Base-by-base conservation (phyloP, 2,888 invertebrate genomes). In the Hyppa rectilinea region DNA sequence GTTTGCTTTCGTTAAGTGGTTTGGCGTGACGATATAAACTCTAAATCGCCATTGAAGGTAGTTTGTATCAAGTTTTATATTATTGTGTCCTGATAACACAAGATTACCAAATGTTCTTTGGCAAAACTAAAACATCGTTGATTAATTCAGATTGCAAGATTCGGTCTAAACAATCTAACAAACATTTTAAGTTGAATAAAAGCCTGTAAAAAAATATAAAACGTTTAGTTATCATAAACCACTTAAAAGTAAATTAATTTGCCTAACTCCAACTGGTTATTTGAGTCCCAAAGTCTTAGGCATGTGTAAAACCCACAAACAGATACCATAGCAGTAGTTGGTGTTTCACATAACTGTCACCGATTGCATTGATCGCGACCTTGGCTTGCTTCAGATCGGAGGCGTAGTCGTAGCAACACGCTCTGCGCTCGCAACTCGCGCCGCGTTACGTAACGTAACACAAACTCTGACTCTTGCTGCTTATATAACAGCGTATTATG, bases 401-500 rank as follows among this genome's bases (percentile, higher is more conserved):
- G 20, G 12, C 26, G 56, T 4, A 80, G 75, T 60, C 75, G 78
- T 64, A 75, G 81, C 73, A 74, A 75, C 71, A 76, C 87, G 87
- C 87, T 80, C 40, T 29, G 77, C 87, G 88, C 90, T 90, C 78
- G 83, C 92, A 85, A 86, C 91, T 90, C 85, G 84, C 82, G 80
- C 85, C 87, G 79, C 71, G 75, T 93, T 93, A 91, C 84, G 83
- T 91, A 93, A 94, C 76, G 82, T 81, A 89, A 89, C 87, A 87
- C 89, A 89, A 91, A 91, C 91, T 91, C 85, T 88, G 89, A 90
- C 91, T 92, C 88, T 89, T 89, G 86, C 79, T 75, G 71, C 82
- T 93, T 93, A 93, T 87, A 87, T 92, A 93, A 94, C 69, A 47
- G 65, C 65, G 87, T 88, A 90, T 91, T 92, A 91, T 90, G 88